phyloP scores from a whole-genome alignment of 92 coral and sea anemone genomes.

The Montipora capitata region DNA sequence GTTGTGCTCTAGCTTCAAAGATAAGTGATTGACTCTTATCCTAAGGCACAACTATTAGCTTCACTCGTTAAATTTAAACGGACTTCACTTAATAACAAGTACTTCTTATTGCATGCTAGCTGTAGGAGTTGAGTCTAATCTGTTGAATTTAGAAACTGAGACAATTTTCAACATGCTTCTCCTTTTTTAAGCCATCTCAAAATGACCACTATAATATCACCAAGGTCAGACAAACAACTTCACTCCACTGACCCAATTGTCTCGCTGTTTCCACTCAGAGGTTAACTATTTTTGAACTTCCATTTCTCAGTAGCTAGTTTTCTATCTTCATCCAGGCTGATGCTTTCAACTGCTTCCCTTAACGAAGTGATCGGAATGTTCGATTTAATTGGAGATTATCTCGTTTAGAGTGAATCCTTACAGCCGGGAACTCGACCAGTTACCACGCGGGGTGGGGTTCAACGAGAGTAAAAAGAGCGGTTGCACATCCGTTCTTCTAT shows the following conservation, averaged over 20 bases:
- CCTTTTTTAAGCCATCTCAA: neutral
- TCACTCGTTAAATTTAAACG: neutral
- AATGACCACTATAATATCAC: neutral
- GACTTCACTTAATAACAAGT: no score
- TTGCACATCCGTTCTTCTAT: neutral
- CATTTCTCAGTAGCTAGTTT: neutral
- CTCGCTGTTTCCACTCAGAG: neutral
- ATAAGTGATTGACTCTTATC: neutral
- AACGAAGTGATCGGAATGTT: constrained; percentile 25
- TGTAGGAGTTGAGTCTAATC: neutral
- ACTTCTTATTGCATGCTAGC: no score
- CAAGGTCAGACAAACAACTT: neutral
- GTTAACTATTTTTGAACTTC: neutral
- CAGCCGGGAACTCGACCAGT: constrained; percentile 43
- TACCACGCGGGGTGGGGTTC: constrained; percentile 59
- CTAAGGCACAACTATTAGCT: neutral
- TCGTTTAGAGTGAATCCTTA: neutral
- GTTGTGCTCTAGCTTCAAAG: neutral
- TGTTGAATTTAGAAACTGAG: neutral
- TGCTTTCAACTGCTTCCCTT: constrained; percentile 2
- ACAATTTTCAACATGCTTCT: neutral
- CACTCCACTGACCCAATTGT: neutral
- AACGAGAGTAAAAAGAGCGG: constrained; percentile 4
- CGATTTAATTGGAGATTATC: constrained; percentile 2
- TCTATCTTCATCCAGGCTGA: neutral